phyloP scores from a whole-genome alignment of 2,797 vertebrate species.

The Hemibagrus guttatus region DNA sequence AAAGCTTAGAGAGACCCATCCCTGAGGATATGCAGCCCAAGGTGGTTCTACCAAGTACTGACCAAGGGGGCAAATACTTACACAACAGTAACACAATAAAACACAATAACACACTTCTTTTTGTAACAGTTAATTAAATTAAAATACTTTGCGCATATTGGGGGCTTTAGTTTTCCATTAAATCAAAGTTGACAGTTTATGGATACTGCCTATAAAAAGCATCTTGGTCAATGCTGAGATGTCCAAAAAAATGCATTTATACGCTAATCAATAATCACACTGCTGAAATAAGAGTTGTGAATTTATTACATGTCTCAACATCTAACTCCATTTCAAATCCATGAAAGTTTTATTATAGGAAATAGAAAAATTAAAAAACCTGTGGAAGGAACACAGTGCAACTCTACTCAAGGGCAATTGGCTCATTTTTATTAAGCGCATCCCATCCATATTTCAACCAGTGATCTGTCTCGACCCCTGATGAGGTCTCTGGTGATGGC shows the following conservation, averaged over 20 bases:
- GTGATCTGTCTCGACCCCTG: neutral
- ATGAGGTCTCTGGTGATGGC: neutral
- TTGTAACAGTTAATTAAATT: no score
- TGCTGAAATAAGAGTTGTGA: neutral
- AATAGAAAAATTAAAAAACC: neutral
- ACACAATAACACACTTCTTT: no score
- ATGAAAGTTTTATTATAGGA: neutral
- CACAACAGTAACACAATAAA: neutral
- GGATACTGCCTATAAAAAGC: neutral
- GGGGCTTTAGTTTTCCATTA: neutral
- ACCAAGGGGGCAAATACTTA: neutral
- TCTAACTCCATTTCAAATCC: neutral
- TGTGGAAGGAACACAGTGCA: neutral
- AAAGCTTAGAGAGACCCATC: neutral
- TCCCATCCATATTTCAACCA: neutral
- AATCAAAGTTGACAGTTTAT: neutral
- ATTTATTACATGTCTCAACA: neutral
- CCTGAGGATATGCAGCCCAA: neutral
- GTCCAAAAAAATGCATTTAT: neutral
- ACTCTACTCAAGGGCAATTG: neutral
- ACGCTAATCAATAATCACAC: neutral
- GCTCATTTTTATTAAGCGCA: neutral
- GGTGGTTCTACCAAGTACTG: neutral
- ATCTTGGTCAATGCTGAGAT: neutral
- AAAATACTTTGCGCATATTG: no score